These are phyloP conservation scores for Oscarella lobularis DNA, from an alignment of 37 sponge, comb jelly and placozoan species.

Conservation along the genomic window DNA sequence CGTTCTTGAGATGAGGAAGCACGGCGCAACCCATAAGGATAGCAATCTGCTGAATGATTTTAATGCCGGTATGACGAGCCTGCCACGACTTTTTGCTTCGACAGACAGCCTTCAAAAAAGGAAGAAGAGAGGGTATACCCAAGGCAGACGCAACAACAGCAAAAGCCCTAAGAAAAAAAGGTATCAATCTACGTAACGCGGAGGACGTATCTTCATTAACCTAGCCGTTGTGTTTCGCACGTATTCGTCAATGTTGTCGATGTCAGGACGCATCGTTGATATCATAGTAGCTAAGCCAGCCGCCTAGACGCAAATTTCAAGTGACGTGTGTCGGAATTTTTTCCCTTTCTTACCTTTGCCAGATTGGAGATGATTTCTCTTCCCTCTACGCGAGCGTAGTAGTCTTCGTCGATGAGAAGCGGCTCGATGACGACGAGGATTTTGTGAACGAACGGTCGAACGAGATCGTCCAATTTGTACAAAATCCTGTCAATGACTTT, in stretches of 20 bases:
- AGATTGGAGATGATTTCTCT: constrained; percentile 98
- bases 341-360: constrained; percentile 60
- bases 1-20: constrained; percentile 82
- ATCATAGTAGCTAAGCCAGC: constrained; percentile 99
- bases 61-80: constrained; percentile 95
- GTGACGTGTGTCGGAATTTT: not conserved
- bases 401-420: constrained; percentile 95
- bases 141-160: constrained; percentile 99
- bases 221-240: constrained; percentile 97
- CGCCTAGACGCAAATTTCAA: constrained; percentile 2
- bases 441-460: constrained; percentile 96
- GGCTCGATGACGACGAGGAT: constrained; percentile 99
- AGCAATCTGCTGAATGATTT: constrained; percentile 96
- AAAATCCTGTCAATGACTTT: constrained; percentile 96
- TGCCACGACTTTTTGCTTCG: constrained; percentile 99
- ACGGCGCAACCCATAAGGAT: constrained; percentile 99
- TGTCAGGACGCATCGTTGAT: constrained; percentile 98
- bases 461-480: constrained; percentile 98
- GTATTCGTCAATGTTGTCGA: constrained; percentile 98
- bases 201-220: too few species aligned
- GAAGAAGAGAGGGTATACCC: constrained; percentile 96
- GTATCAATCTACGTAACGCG: too few species aligned
- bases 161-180: constrained; percentile 62
- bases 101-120: constrained; percentile 98
- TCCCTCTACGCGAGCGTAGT: constrained; percentile 97